These are phyloP conservation scores for Drymodes brunneopygia DNA, from an alignment of 2,113 vertebrate genomes.

Conservation along the genomic window DNA sequence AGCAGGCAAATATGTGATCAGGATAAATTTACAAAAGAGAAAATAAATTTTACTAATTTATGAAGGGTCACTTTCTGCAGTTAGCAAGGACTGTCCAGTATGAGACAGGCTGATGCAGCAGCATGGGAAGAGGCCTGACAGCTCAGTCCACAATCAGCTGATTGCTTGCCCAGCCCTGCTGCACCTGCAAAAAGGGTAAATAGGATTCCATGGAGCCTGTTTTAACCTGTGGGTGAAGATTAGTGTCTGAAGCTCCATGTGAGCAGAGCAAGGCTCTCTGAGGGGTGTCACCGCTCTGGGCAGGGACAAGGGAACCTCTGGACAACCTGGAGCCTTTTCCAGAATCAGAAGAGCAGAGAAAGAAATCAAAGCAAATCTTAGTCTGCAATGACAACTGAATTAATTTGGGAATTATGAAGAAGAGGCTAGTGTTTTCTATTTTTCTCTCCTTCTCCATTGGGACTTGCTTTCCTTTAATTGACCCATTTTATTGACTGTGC, in stretches of 20 bases:
- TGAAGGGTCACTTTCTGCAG: neutral
- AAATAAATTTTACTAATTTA: neutral
- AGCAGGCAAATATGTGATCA: neutral
- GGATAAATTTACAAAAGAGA: neutral
- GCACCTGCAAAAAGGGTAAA: accelerated
- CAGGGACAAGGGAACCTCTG: accelerated
- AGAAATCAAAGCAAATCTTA: neutral
- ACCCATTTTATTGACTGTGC: neutral
- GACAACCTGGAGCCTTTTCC: neutral
- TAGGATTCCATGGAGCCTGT: neutral
- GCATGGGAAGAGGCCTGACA: neutral
- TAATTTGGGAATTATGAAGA: neutral
- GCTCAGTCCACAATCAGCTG: neutral
- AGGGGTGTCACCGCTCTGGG: neutral
- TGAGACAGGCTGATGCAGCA: neutral
- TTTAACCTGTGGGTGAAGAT: neutral
- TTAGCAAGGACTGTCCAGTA: accelerated
- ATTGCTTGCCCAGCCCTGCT: neutral
- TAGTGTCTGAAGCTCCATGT: neutral
- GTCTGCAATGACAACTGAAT: neutral
- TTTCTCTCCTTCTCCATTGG: accelerated
- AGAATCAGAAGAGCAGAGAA: neutral
- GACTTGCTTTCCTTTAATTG: neutral
- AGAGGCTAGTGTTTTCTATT: neutral
- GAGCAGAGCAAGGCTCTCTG: neutral